Evolutionary conservation across 2,888 invertebrate genomes (phyloP).

Genomic region (Euphydryas editha): DNA sequence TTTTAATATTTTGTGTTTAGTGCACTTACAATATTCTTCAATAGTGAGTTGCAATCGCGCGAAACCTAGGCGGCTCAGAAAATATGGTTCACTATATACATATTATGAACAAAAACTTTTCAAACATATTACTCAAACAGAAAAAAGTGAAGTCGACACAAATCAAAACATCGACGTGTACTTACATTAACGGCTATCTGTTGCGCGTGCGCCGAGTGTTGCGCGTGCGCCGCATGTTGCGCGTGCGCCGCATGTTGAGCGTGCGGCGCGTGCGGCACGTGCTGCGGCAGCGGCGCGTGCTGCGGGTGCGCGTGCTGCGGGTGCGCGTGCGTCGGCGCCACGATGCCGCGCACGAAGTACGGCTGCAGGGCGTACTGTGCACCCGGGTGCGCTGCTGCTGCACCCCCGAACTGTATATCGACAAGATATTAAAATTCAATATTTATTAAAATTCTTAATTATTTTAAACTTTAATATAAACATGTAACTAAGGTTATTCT

Average conservation of each 20-base stretch:
- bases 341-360: slow-evolving; percentile 75
- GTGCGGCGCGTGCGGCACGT: slow-evolving; percentile 57
- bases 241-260: slow-evolving; percentile 58
- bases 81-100: no score
- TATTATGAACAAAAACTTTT: no score
- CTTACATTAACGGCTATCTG: slow-evolving; percentile 53
- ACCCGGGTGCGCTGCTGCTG: slow-evolving; percentile 76
- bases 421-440: not conserved
- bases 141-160: no score
- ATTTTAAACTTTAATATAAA: no score
- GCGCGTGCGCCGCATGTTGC: slow-evolving; percentile 51
- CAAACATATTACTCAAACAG: no score
- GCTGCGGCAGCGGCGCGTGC: slow-evolving; percentile 69
- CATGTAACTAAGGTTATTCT: no score
- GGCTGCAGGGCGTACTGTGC: slow-evolving; percentile 83
- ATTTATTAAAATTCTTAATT: no score
- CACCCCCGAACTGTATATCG: slow-evolving; percentile 62
- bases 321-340: slow-evolving; percentile 60
- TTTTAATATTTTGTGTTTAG: no score
- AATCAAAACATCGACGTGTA: no score
- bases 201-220: slow-evolving; percentile 55
- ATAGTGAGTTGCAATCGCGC: no score
- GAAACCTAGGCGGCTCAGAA: no score
- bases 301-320: slow-evolving; percentile 67
- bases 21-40: no score